Conservation (phyloP, 2,888 invertebrate species). For the Callosobruchus maculatus region DNA sequence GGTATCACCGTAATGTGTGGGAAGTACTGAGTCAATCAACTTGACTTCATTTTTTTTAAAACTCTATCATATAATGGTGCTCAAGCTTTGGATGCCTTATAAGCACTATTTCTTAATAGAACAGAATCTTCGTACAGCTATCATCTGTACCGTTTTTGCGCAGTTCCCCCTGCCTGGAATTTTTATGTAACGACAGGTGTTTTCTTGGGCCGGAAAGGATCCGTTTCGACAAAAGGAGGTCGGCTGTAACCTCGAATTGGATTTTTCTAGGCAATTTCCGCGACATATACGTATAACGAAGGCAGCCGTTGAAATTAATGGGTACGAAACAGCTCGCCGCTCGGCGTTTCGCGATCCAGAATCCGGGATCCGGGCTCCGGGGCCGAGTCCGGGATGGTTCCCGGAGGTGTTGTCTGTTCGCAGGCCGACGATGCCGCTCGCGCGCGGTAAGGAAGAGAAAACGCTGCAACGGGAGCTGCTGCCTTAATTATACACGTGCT, state of each 20-base stretch:
- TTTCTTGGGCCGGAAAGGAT: background rate
- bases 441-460: constrained; percentile 20
- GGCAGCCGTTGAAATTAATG: constrained; percentile 33
- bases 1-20: too few relatives aligned
- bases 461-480: background rate
- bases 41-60: too few relatives aligned
- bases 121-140: too few relatives aligned
- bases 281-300: too few relatives aligned
- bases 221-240: background rate
- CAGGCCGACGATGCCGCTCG: too few relatives aligned
- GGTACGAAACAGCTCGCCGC: constrained; percentile 22
- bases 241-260: constrained; percentile 2
- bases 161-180: background rate
- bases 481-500: background rate
- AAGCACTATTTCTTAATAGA: too few relatives aligned
- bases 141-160: background rate
- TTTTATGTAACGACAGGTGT: background rate
- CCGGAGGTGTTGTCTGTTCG: constrained; percentile 33
- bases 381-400: constrained; percentile 24
- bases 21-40: too few relatives aligned
- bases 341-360: too few relatives aligned
- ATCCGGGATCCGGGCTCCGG: too few relatives aligned
- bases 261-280: constrained; percentile 22
- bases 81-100: too few relatives aligned
- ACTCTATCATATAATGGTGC: too few relatives aligned